Base-by-base conservation (phyloP, 2,797 vertebrate species). In the Eulemur mongoz region DNA sequence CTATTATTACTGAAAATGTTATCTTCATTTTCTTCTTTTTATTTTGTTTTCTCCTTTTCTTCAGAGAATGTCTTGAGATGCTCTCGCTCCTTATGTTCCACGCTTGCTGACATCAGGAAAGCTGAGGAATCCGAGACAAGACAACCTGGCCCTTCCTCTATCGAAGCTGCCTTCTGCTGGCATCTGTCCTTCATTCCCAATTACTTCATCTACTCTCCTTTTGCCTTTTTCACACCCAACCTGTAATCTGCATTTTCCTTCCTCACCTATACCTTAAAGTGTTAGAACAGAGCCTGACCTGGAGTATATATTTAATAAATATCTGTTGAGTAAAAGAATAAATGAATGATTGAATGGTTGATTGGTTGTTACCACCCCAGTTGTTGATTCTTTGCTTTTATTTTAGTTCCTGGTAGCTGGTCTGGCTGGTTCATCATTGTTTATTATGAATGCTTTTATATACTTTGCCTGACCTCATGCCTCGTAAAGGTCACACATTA, bases 351-450 rank as follows among this genome's bases (percentile, higher is more conserved):
- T 35, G 43, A 38, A 25, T 57, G 52, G 11, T 27, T 87, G 22
- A 22, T 70, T 84, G 59, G 59, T 93, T 65, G 63, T 72, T 80
- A 38, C 11, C 4, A 30, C 32, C 50, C 81, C 13, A 54, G 27
- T 23, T 92, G 35, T 38, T 91, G 59, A 67, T 72, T 93, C 50
- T 91, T 96, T 40, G 32, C n/a, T 90, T 93, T 89, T 27, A 14
- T 72, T 93, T 92, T 79, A 40, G 32, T 54, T 90, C 22, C 17
- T 76, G 23, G 70, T 52, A 84, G 35, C 8, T 43, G 72, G 30
- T 67, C 52, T 73, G 59, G 59, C 81, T 89, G 50, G 27, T 13
- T 95, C 38, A 27, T 43, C 30, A 27, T 78, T 93, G 6, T 75
- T 85, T 63, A 25, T 50, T 50, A 14, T 50, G 57, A 72, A 67